A percentile compares a stretch with the other conserved stretches of the same genome.
These are phyloP conservation scores for Rattus norvegicus DNA, from an alignment of 2,113 vertebrate genomes.

Conservation along the genomic window DNA sequence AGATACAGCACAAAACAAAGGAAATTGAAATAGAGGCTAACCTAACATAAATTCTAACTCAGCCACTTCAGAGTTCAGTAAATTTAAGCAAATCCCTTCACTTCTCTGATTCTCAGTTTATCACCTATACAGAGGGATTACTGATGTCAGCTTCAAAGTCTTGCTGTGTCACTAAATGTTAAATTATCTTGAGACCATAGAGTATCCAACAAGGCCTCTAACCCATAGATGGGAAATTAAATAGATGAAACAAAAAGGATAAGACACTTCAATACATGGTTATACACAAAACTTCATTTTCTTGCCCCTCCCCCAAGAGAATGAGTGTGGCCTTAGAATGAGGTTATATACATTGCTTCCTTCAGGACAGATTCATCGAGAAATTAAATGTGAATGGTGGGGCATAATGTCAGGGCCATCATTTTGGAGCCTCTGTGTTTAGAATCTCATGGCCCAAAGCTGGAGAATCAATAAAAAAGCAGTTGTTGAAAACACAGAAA, in stretches of 20 bases:
- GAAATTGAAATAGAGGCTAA: fast-evolving
- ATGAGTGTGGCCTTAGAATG: background rate
- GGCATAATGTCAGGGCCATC: background rate
- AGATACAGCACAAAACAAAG: background rate
- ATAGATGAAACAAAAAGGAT: background rate
- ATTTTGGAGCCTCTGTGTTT: background rate
- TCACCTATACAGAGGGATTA: background rate
- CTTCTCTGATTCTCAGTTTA: background rate
- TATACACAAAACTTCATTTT: background rate
- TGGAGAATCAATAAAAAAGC: background rate
- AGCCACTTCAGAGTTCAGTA: background rate
- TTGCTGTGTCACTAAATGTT: too few relatives aligned
- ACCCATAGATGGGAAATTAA: background rate
- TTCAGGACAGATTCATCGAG: background rate
- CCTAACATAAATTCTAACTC: background rate
- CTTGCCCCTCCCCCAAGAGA: background rate
- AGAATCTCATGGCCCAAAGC: background rate
- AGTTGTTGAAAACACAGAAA: constrained; percentile 24
- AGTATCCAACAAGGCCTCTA: background rate
- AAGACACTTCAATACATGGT: background rate
- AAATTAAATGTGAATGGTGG: background rate
- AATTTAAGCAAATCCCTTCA: background rate
- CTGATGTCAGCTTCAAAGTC: background rate
- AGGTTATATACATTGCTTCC: background rate
- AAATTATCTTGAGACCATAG: background rate